Percentiles rank a stretch among this genome's conserved stretches.
phyloP scores from a whole-genome alignment of 2,113 vertebrate species.

The Ornithorhynchus anatinus region DNA sequence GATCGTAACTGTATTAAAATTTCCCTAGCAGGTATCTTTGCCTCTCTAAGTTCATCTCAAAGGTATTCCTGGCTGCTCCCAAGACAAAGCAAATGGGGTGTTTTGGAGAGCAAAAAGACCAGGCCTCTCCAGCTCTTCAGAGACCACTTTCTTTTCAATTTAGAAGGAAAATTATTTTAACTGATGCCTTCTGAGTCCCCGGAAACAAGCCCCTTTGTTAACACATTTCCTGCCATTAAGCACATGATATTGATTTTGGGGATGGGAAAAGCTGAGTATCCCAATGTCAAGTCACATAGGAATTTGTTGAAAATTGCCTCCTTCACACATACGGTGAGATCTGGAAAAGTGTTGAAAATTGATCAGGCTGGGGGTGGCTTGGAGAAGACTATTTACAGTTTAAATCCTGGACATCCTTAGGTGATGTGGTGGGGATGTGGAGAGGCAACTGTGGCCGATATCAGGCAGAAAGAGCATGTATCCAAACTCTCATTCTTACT shows the following conservation, averaged over 20 bases:
- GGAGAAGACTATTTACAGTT: no score
- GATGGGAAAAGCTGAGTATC: no score
- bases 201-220: constrained; percentile 2
- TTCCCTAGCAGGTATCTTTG: constrained; percentile 26
- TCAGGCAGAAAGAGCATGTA: no score
- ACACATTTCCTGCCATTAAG: not conserved
- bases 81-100: not conserved
- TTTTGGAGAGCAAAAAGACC: not conserved
- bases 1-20: constrained; percentile 62
- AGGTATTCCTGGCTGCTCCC: not conserved
- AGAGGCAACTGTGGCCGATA: no score
- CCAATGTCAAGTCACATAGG: no score
- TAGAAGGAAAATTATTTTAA: constrained; percentile 6
- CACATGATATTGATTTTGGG: not conserved
- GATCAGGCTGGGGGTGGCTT: no score
- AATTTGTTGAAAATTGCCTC: no score
- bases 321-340: not conserved
- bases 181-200: constrained; percentile 2
- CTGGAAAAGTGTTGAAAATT: not conserved
- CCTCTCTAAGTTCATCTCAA: not conserved
- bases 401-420: no score
- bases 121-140: not conserved
- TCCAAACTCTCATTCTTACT: no score
- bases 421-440: no score
- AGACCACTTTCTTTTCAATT: not conserved